phyloP scores from a whole-genome alignment of 2,888 invertebrate species.

The Hemicrepidius hirtus region DNA sequence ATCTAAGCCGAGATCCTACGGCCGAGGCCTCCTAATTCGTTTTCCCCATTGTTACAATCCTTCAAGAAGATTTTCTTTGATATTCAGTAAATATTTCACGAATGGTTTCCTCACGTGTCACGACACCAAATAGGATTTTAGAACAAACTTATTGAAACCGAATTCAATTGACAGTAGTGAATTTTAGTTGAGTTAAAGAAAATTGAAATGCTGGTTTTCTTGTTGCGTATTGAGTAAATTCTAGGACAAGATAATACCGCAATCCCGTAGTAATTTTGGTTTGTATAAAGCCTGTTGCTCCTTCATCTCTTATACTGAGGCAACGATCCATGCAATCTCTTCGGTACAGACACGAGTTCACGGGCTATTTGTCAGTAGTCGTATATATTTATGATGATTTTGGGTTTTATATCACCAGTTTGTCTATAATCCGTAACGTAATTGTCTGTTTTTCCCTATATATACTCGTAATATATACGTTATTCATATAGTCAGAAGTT shows the following conservation, averaged over 20 bases:
- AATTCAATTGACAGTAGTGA: conserved; percentile 59
- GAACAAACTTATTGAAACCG: conserved; percentile 58
- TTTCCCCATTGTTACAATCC: conserved; percentile 54
- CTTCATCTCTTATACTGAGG: conserved; percentile 26
- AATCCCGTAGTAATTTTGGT: conserved; percentile 39
- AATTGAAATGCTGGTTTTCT: conserved; percentile 42
- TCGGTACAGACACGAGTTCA: conserved; percentile 32
- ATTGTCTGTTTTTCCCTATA: not conserved
- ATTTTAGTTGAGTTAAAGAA: conserved; percentile 40
- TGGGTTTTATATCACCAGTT: not conserved
- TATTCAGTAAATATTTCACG: conserved; percentile 56
- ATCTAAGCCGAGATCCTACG: conserved; percentile 47
- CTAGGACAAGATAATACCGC: conserved; percentile 36
- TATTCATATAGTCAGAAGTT: no score
- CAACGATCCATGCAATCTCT: conserved; percentile 35
- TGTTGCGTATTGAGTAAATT: conserved; percentile 24
- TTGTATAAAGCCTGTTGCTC: conserved; percentile 51
- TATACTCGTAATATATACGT: no score
- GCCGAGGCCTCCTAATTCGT: conserved; percentile 55
- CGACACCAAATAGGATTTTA: conserved; percentile 51
- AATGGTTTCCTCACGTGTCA: conserved; percentile 52
- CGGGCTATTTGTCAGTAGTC: conserved; percentile 39
- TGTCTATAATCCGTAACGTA: not conserved
- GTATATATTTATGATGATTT: conserved; percentile 33
- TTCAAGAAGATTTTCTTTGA: conserved; percentile 55